A percentile compares a stretch with the other conserved stretches of the same genome.
Conservation (phyloP, 2,113 vertebrate species). For the Tachysurus fulvidraco region DNA sequence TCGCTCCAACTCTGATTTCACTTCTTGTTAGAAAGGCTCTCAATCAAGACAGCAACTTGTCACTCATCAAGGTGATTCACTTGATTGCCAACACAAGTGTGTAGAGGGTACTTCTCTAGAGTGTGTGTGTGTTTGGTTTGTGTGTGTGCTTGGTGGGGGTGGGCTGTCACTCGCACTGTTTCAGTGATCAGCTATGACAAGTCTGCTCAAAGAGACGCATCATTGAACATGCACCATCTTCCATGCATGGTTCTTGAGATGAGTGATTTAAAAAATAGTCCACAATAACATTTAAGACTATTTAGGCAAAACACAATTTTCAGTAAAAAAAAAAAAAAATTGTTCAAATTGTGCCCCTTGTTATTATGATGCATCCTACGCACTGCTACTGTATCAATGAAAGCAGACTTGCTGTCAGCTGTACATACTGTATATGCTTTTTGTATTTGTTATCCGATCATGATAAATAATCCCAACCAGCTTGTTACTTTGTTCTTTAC, state of each 20-base stretch:
- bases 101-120: slow-evolving; percentile 65
- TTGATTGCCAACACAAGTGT: slow-evolving; percentile 70
- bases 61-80: slow-evolving; percentile 70
- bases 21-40: slow-evolving; percentile 67
- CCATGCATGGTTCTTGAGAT: background rate
- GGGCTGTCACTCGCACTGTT: slow-evolving; percentile 66
- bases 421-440: no score
- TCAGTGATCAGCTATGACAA: slow-evolving; percentile 66
- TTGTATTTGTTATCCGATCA: background rate
- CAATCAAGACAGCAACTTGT: slow-evolving; percentile 69
- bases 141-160: slow-evolving; percentile 22
- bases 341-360: background rate
- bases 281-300: background rate
- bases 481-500: background rate
- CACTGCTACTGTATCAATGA: background rate
- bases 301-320: background rate
- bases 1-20: slow-evolving; percentile 55
- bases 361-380: background rate
- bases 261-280: slow-evolving; percentile 10
- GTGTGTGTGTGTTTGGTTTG: slow-evolving; percentile 35
- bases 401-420: no score
- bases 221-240: slow-evolving; percentile 55
- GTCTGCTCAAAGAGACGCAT: slow-evolving; percentile 50
- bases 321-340: slow-evolving; percentile 1
- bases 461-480: background rate